Percentiles rank a stretch among this genome's conserved stretches.
Evolutionary conservation across 2,113 vertebrate genomes (phyloP).

Genomic region (Nipponia nippon): DNA sequence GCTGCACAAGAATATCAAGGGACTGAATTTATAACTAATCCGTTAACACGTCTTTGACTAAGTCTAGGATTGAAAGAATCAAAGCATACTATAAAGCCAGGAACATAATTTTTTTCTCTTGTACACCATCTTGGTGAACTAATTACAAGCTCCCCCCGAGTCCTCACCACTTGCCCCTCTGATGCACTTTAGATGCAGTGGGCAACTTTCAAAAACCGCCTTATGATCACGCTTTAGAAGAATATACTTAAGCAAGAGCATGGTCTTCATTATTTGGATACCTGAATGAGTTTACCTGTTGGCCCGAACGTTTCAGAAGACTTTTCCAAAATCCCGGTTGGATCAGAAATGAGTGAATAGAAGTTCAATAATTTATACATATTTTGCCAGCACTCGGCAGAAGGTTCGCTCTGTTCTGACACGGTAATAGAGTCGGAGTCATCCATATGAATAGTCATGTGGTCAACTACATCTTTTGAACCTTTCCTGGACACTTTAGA

Average conservation of each 20-base stretch:
- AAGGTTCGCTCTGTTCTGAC: slow-evolving; percentile 97
- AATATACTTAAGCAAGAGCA: background rate
- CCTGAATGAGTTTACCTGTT: slow-evolving; percentile 75
- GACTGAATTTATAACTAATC: background rate
- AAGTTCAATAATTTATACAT: slow-evolving; percentile 99
- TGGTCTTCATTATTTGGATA: background rate
- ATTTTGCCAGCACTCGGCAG: slow-evolving; percentile 98
- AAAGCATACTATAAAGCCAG: background rate
- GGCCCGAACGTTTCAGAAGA: slow-evolving; percentile 85
- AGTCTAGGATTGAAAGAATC: background rate
- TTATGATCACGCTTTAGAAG: background rate
- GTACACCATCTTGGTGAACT: background rate
- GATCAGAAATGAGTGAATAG: slow-evolving; percentile 98
- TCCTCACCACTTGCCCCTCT: background rate
- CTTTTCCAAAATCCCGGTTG: slow-evolving; percentile 95
- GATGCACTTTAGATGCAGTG: background rate
- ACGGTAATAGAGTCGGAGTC: slow-evolving; percentile 98
- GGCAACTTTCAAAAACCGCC: background rate
- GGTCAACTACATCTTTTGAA: slow-evolving; percentile 95
- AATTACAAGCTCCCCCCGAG: background rate
- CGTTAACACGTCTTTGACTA: background rate
- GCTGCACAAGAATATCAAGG: background rate
- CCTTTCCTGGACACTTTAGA: slow-evolving; percentile 95
- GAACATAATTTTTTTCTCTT: background rate
- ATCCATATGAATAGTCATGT: slow-evolving; percentile 95